Percentiles rank a stretch among this genome's conserved stretches.
These are phyloP conservation scores for Mormyrops boulengeri DNA, from an alignment of 2,797 vertebrate genomes.

Conservation along the genomic window DNA sequence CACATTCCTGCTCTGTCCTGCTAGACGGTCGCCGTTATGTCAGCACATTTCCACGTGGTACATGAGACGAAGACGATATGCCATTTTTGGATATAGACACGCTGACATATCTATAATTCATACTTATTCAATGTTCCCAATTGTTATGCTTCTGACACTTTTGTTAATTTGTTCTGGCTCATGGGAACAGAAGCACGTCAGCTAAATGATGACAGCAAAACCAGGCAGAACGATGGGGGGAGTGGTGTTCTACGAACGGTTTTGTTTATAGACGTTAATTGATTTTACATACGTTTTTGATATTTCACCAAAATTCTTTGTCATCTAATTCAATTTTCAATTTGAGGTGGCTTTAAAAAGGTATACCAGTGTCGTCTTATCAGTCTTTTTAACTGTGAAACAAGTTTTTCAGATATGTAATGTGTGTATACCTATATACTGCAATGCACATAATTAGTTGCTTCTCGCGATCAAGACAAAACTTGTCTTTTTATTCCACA, in stretches of 20 bases:
- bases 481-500: neutral
- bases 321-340: neutral
- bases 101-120: neutral
- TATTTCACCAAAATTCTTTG: neutral
- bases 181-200: neutral
- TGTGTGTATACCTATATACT: neutral
- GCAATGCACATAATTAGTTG: neutral
- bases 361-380: neutral
- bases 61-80: neutral
- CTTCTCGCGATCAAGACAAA: neutral
- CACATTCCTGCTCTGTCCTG: constrained; percentile 27
- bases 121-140: neutral
- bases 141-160: neutral
- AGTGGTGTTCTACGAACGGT: neutral
- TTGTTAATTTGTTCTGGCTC: neutral
- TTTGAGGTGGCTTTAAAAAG: neutral
- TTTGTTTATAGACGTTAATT: neutral
- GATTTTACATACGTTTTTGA: neutral
- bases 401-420: neutral
- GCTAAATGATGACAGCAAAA: neutral
- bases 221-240: neutral
- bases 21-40: constrained; percentile 28
- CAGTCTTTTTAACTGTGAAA: neutral
- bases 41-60: constrained; percentile 23
- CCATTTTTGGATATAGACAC: neutral